phyloP scores from a whole-genome alignment of 2,888 invertebrate genomes.

The Dioctria linearis region DNA sequence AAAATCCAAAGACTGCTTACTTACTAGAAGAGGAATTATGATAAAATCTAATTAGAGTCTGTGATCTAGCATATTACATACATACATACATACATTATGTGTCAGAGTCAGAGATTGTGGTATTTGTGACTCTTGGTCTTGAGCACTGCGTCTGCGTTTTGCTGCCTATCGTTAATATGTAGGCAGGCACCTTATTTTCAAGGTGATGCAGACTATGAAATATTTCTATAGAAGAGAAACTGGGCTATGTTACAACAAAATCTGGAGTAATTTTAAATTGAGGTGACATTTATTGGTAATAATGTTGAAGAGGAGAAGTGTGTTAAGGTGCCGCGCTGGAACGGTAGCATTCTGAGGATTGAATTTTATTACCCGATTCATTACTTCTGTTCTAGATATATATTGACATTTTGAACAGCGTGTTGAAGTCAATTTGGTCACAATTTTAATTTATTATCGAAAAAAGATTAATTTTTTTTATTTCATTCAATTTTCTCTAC shows the following conservation, averaged over 20 bases:
- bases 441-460: not conserved
- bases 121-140: slow-evolving; percentile 10
- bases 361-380: slow-evolving; percentile 33
- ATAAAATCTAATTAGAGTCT: slow-evolving; percentile 47
- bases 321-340: not conserved
- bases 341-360: slow-evolving; percentile 17
- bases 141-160: not conserved
- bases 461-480: no score
- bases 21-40: not conserved
- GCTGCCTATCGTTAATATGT: not conserved
- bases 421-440: not conserved
- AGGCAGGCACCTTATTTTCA: not conserved
- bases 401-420: not conserved
- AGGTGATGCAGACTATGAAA: slow-evolving; percentile 7
- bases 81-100: no score
- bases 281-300: slow-evolving; percentile 33
- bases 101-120: not conserved
- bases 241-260: slow-evolving; percentile 27
- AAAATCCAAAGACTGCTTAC: not conserved
- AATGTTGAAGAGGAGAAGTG: slow-evolving; percentile 1
- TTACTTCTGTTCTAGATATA: slow-evolving; percentile 1
- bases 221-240: not conserved
- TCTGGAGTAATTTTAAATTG: slow-evolving; percentile 28
- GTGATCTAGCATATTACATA: not conserved
- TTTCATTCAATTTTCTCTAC: no score